Percentiles rank a stretch among this genome's conserved stretches.
Conservation (phyloP, 2,113 vertebrate genomes). For the Clarias gariepinus region DNA sequence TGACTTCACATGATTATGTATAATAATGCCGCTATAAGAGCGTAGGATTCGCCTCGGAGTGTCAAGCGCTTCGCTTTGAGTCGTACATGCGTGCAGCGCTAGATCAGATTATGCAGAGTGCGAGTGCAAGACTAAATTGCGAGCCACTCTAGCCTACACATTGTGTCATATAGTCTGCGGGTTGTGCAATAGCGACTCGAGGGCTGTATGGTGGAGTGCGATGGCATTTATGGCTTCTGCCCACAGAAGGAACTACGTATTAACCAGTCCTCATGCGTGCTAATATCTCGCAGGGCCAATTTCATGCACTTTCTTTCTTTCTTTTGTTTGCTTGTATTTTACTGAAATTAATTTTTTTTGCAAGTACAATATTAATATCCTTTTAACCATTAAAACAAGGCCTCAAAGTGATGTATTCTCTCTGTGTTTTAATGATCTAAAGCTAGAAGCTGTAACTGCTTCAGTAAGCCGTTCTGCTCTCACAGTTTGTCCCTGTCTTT, state of each 20-base stretch:
- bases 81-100: background rate
- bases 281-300: background rate
- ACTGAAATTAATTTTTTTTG: background rate
- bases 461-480: background rate
- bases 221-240: background rate
- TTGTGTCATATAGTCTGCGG: background rate
- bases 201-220: background rate
- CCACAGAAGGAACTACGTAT: background rate
- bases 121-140: background rate
- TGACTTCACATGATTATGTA: conserved; percentile 17
- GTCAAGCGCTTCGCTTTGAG: background rate
- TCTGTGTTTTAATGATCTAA: background rate
- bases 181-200: background rate
- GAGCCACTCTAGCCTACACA: background rate
- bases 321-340: background rate
- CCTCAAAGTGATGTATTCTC: background rate
- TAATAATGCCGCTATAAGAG: background rate
- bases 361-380: background rate
- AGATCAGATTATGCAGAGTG: background rate
- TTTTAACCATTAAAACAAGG: background rate
- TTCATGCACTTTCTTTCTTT: background rate
- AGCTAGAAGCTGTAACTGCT: background rate
- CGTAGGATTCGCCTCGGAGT: background rate
- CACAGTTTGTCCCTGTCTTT: background rate
- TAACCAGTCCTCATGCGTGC: background rate